Base-by-base conservation (phyloP, 2,113 vertebrate species). In the Heterotis niloticus region DNA sequence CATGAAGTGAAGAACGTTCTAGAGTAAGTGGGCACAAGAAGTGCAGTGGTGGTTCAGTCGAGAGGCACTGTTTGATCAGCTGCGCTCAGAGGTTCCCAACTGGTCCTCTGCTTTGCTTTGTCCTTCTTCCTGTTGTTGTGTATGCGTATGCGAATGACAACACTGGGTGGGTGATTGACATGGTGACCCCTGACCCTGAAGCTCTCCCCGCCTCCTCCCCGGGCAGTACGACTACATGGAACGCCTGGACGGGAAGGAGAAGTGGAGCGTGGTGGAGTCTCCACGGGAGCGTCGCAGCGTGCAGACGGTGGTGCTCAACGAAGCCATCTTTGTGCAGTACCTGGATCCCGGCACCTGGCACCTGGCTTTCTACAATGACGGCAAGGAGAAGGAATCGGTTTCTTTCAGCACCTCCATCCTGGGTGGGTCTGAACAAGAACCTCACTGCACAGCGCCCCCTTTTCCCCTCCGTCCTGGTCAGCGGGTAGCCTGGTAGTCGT, bases 181-280 rank as follows among this genome's bases (percentile, higher is more conserved):
- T 10, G 56, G 17, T 9, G 59, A 64, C 34, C 59, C 17, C 28
- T 69, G 67, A 20, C 18, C 10, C 54, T 72, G 59, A 13, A 13
- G 54, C 59, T 14, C 28, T 75, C 57, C 57, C 29, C 12, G 10
- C 26, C 3, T 44, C 34, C 34, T 75, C 24, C 69, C 29, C 60
- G 64, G 23, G 44, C 85, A 99, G 97, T 99, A 99, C 64, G 98
- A 99, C 87, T 99, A 98, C 85, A 99, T 99, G 96, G 98, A 99
- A 64, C 95, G 97, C 14, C 88, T 99, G 88, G 97, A 98, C 0
- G 98, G 98, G 52, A 99, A 99, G 67, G 96, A 99, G 93, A 98
- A 98, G 86, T 99, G 98, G 98, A 99, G 97, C 0, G 96, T 99
- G 86, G 95, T 99, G 3, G 96, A 99, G 87, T 94, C 97, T 0